Base-by-base conservation (phyloP, 2,888 invertebrate genomes). In the Agrochola lychnidis region DNA sequence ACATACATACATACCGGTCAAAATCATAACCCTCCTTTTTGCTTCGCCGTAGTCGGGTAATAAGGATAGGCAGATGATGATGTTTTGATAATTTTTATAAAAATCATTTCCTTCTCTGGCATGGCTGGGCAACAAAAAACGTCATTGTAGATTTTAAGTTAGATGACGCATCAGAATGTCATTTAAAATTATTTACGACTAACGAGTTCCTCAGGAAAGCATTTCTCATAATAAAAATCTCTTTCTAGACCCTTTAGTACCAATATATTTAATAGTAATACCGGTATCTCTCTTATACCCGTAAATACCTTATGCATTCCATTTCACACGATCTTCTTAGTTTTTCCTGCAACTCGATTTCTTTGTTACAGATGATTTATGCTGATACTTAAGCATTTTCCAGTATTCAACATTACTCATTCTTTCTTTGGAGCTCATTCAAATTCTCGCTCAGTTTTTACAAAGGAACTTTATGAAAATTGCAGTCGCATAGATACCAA, bases 361-460 rank as follows among this genome's bases (percentile, higher is more conserved):
- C 90, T 90, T 92, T 91, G 92, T 92, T 90, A 77, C 86, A 86
- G 82, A 87, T 91, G 92, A 92, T 91, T 92, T 92, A 92, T 90
- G 91, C 87, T 92, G 91, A 92, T 91, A 89, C 88, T 89, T 84
- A 82, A 87, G 86, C 91, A 91, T 91, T 91, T 91, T 89, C 85
- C 91, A 91, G 87, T 84, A 88, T 90, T 90, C 88, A 87, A 81
- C 87, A 85, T 88, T 82, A 91, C 87, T 90, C 89, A 89, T 89
- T 89, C 88, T 85, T 87, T 87, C 87, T 82, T 84, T 84, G 72
- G 78, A 83, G 73, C 82, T 86, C 79, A 81, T 88, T 89, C 83
- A 79, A 83, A 88, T 87, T 87, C 80, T 78, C 62, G 63, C 71
- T 59, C 68, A 77, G 82, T 84, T 89, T 88, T 84, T 84, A 76